Base-by-base conservation (phyloP, 2,888 invertebrate genomes). In the Ormyrus rosae region DNA sequence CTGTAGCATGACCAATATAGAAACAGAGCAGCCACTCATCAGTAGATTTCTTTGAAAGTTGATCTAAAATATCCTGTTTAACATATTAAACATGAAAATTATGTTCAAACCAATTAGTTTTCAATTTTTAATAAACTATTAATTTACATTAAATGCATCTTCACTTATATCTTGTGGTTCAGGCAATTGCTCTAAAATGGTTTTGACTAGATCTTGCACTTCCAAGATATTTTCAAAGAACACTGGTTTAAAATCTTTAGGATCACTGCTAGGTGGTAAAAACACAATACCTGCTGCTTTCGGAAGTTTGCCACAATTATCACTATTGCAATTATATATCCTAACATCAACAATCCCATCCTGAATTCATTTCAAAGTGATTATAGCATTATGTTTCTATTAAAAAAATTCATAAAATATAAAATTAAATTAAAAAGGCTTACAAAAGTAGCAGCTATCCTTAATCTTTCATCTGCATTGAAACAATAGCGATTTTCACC, bases 361-460 rank as follows among this genome's bases (percentile, higher is more conserved):
- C 89, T 89, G 58, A 74, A 84, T 45, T 56, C 76, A 60, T 64
- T 51, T 19, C 34, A 46, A 60, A 51, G 50, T 64, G 10, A 34
- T 2, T 34, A 4, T 34, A 34, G 34, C 0, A 34, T 34, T 34
- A 34, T 34, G 34, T 34, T 34, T 34, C 46, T 46, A 51, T 73
- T 69, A 10, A 55, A 68, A 55, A 79, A 74, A 61, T 56, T 56
- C 11, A 56, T 50, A 51, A 50, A 56, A 64, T 9, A 61, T 45
- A 11, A 34, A 55, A 46, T 53, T n/a, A 68, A 65, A 11, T 60
- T 9, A 34, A 46, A 70, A 51, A 45, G 48, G 91, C 93, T 92
- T 91, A 96, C 96, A 92, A 97, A 92, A 90, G 94, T 94, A 71
- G 94, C 94, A 68, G 96, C 94, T 55, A 96, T 91, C 90, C 96